Conservation (phyloP, 2,888 invertebrate genomes). For the Sialis fuliginosa region DNA sequence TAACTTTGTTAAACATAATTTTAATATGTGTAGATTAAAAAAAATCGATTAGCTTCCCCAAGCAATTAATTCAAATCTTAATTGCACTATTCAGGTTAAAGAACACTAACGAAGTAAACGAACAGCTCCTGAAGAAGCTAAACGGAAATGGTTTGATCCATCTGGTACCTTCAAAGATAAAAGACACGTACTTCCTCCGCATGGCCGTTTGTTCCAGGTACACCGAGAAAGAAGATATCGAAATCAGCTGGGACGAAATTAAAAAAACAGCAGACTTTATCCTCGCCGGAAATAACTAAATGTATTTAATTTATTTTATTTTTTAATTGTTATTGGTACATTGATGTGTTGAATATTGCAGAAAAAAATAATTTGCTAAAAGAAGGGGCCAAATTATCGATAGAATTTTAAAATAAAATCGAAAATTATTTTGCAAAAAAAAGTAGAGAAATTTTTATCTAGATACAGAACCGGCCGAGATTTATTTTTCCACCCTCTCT, state of each 20-base stretch:
- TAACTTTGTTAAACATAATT: too few species aligned
- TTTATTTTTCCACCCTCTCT: too few species aligned
- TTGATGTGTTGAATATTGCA: neutral
- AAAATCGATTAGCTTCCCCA: too few species aligned
- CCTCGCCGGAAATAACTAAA: slow-evolving; percentile 22
- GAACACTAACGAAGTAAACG: slow-evolving; percentile 66
- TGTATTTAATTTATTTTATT: too few species aligned
- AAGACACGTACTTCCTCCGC: slow-evolving; percentile 68
- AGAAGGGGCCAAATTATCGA: too few species aligned
- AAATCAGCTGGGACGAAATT: slow-evolving; percentile 75
- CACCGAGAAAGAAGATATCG: slow-evolving; percentile 64
- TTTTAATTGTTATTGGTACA: neutral
- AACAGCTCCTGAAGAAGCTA: slow-evolving; percentile 61
- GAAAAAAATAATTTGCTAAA: neutral
- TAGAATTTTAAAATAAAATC: too few species aligned
- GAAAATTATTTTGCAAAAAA: too few species aligned
- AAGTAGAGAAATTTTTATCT: too few species aligned
- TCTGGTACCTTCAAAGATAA: slow-evolving; percentile 78
- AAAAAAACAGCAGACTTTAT: slow-evolving; percentile 54
- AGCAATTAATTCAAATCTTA: too few species aligned
- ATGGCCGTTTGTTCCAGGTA: slow-evolving; percentile 80
- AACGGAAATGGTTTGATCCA: slow-evolving; percentile 85
- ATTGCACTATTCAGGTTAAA: slow-evolving; percentile 41
- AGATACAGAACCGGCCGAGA: too few species aligned
- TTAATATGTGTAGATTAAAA: too few species aligned